These are phyloP conservation scores for Planococcus citri DNA, from an alignment of 1,140 invertebrate genomes.

Conservation along the genomic window DNA sequence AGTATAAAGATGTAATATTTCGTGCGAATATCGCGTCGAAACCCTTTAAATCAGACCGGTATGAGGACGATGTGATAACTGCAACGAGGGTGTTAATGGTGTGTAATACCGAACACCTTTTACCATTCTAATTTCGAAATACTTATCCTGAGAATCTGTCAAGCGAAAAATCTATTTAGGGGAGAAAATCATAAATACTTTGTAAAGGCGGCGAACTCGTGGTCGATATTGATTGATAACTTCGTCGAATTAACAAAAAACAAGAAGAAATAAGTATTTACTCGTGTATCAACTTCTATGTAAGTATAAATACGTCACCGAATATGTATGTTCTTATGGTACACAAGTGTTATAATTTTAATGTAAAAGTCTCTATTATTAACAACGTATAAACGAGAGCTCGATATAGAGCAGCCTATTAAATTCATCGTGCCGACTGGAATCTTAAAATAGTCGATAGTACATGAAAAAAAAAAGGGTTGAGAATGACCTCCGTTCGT, in stretches of 20 bases:
- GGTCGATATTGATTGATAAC: background rate
- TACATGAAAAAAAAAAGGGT: background rate
- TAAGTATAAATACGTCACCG: too few species aligned
- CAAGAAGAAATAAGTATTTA: too few species aligned
- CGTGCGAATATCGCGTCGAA: background rate
- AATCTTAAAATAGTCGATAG: slow-evolving; percentile 2
- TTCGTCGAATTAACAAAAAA: too few species aligned
- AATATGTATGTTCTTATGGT: too few species aligned
- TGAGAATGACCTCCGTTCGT: background rate
- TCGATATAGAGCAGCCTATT: background rate
- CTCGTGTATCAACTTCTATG: too few species aligned
- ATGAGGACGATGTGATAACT: too few species aligned
- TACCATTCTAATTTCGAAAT: background rate
- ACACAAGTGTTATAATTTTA: too few species aligned
- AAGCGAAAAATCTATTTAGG: background rate
- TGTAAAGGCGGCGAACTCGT: background rate
- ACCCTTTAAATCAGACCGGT: background rate
- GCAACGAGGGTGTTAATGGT: background rate
- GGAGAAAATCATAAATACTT: background rate
- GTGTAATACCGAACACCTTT: background rate
- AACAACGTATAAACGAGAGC: too few species aligned
- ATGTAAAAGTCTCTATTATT: too few species aligned
- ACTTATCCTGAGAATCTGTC: background rate
- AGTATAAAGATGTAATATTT: background rate
- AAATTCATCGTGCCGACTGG: background rate